A percentile compares a stretch with the other conserved stretches of the same genome.
Evolutionary conservation across 2,797 vertebrate genomes (phyloP).

Genomic region (Hippopotamyrus pictus): DNA sequence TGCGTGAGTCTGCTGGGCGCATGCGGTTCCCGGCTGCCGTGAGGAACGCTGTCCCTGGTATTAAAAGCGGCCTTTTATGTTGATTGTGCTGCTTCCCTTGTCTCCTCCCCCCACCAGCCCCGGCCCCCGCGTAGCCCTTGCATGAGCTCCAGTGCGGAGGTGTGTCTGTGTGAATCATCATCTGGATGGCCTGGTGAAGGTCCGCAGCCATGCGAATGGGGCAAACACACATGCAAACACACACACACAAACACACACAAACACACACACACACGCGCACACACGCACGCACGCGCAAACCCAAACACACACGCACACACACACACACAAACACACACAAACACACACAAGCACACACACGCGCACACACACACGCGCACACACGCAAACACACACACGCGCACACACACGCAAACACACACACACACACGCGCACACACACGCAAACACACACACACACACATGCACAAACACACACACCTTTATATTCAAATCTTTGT

Average conservation of each 20-base stretch:
- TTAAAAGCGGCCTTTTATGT: background rate
- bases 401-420: too few species aligned
- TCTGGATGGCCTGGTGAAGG: conserved; percentile 1
- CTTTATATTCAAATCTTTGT: background rate
- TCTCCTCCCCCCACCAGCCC: background rate
- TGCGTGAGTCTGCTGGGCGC: background rate
- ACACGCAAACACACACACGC: too few species aligned
- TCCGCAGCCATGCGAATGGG: background rate
- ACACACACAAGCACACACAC: background rate
- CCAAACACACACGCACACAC: too few species aligned
- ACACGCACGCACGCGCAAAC: too few species aligned
- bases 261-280: too few species aligned
- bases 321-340: background rate
- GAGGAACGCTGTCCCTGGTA: background rate
- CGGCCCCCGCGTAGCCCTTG: background rate
- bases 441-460: background rate
- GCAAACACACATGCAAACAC: too few species aligned
- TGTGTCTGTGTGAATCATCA: conserved; percentile 21
- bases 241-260: too few species aligned
- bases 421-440: too few species aligned
- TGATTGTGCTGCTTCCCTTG: background rate
- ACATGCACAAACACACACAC: background rate
- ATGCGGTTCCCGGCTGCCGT: background rate
- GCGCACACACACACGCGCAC: too few species aligned
- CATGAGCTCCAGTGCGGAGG: conserved; percentile 1